These are phyloP conservation scores for Anagrus nilaparvatae DNA, from an alignment of 1,140 invertebrate species.

Conservation along the genomic window DNA sequence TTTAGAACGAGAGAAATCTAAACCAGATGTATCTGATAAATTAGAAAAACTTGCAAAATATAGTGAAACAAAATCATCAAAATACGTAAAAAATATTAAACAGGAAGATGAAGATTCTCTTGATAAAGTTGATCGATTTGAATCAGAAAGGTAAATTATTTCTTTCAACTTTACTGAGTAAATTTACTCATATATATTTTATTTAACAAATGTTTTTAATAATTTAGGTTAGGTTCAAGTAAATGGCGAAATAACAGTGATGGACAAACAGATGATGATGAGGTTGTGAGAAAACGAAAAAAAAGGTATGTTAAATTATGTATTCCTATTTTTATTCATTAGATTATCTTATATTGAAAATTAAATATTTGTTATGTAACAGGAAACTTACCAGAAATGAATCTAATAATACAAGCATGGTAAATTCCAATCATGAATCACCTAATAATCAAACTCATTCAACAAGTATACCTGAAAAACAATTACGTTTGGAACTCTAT, in stretches of 20 bases:
- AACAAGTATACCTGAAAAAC: conserved; percentile 34
- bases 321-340: neutral
- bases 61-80: conserved; percentile 25
- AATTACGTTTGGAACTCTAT: conserved; percentile 37
- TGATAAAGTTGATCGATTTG: conserved; percentile 29
- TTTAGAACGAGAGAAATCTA: conserved; percentile 29
- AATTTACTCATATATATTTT: conserved; percentile 9
- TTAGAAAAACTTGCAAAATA: conserved; percentile 22
- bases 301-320: conserved; percentile 29
- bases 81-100: conserved; percentile 30
- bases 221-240: conserved; percentile 23
- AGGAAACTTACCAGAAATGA: conserved; percentile 9
- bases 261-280: conserved; percentile 36
- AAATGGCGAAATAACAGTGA: conserved; percentile 32
- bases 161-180: conserved; percentile 1
- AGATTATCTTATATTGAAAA: neutral
- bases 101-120: conserved; percentile 34
- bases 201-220: conserved; percentile 10
- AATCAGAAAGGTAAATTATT: conserved; percentile 28
- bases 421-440: conserved; percentile 18
- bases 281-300: conserved; percentile 30
- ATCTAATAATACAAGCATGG: neutral
- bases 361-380: neutral
- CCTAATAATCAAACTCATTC: conserved; percentile 20
- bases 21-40: conserved; percentile 28